These are phyloP conservation scores for Acleris cristana DNA, from an alignment of 2,888 invertebrate genomes.

Conservation along the genomic window DNA sequence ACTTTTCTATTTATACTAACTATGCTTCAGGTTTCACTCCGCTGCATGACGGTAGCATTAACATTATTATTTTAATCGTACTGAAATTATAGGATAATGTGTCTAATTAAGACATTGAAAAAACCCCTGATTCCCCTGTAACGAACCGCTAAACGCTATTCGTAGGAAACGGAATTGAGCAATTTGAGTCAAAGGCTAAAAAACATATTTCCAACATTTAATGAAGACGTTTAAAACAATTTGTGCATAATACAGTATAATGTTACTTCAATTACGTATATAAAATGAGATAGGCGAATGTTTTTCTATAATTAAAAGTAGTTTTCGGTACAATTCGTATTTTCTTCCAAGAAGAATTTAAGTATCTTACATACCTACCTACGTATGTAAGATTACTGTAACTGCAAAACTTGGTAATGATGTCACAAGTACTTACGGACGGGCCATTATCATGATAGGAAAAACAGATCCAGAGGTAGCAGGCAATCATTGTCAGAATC, in stretches of 20 bases:
- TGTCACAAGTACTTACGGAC: too few relatives aligned
- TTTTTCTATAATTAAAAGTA: neutral
- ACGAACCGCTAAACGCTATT: conserved; percentile 1
- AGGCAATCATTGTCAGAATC: too few relatives aligned
- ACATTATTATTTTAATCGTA: neutral
- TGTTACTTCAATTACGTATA: neutral
- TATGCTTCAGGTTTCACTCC: too few relatives aligned
- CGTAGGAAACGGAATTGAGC: neutral
- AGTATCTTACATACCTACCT: too few relatives aligned
- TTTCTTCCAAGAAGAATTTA: too few relatives aligned
- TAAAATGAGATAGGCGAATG: neutral
- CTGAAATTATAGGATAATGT: neutral
- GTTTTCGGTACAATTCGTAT: neutral
- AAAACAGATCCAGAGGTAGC: too few relatives aligned
- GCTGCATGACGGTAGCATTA: neutral
- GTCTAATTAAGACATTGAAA: neutral
- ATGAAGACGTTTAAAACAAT: conserved; percentile 4
- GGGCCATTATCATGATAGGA: too few relatives aligned
- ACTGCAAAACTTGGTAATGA: too few relatives aligned
- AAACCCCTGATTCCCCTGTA: neutral
- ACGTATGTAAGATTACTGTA: too few relatives aligned
- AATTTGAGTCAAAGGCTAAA: neutral
- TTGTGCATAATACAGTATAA: neutral
- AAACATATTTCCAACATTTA: neutral
- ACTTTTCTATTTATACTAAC: too few relatives aligned